Conservation (phyloP, 1,140 invertebrate species). For the Grapholita molesta region DNA sequence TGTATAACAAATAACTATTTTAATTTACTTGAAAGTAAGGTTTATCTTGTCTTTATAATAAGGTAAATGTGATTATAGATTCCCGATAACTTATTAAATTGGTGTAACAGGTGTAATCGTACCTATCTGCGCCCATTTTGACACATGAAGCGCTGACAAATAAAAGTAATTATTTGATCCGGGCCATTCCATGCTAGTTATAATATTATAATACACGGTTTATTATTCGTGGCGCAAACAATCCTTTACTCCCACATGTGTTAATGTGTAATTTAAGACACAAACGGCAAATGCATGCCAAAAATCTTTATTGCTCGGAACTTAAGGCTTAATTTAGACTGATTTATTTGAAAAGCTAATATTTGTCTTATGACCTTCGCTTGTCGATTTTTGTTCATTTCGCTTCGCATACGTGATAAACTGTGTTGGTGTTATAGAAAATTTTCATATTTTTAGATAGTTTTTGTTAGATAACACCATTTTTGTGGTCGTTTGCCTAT, state of each 20-base stretch:
- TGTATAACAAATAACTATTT: no score
- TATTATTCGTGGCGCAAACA: background rate
- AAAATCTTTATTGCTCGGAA: background rate
- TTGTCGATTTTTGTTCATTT: constrained; percentile 8
- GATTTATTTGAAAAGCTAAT: background rate
- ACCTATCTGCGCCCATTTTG: no score
- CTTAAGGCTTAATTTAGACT: background rate
- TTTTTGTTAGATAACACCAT: background rate
- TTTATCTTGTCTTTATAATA: no score
- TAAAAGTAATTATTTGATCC: no score
- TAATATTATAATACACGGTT: background rate
- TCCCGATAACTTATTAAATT: no score
- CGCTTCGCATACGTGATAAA: constrained; percentile 16
- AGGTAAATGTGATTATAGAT: no score
- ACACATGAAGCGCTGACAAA: no score
- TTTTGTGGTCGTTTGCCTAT: no score
- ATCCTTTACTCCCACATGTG: background rate
- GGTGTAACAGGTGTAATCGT: no score
- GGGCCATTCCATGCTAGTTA: background rate
- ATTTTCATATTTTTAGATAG: background rate
- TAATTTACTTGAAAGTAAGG: no score
- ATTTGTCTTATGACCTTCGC: background rate
- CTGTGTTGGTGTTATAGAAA: background rate
- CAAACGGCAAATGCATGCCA: background rate
- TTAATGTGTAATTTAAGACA: background rate